Evolutionary conservation across 2,888 invertebrate genomes (phyloP).

Genomic region (Agrilus cyanescens): DNA sequence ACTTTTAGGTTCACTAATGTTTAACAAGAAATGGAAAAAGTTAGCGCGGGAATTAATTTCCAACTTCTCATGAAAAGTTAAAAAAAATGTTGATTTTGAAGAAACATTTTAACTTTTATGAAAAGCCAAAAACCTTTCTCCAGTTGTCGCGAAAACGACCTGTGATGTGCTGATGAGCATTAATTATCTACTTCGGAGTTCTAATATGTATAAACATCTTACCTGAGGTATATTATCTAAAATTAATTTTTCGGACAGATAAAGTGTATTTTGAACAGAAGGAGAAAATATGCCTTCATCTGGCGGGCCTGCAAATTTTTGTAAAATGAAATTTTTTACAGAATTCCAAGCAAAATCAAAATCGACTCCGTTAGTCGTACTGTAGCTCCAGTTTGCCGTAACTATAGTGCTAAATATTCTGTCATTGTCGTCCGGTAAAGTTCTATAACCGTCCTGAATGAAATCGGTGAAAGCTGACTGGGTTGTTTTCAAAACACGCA

Average conservation of each 20-base stretch:
- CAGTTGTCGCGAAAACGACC: too few species aligned
- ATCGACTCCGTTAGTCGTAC: constrained; percentile 48
- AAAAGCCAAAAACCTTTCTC: too few species aligned
- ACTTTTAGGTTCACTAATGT: too few species aligned
- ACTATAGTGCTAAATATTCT: constrained; percentile 69
- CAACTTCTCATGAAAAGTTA: too few species aligned
- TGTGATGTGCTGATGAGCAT: too few species aligned
- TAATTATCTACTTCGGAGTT: too few species aligned
- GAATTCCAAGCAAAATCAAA: constrained; percentile 59
- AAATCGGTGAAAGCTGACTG: constrained; percentile 73
- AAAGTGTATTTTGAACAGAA: constrained; percentile 69
- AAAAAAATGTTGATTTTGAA: too few species aligned
- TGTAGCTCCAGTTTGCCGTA: constrained; percentile 63
- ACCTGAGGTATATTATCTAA: constrained; percentile 59
- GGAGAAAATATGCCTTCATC: constrained; percentile 61
- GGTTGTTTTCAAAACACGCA: constrained; percentile 68
- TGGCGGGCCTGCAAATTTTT: constrained; percentile 66
- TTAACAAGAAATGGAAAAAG: too few species aligned
- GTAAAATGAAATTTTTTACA: constrained; percentile 57
- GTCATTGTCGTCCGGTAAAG: constrained; percentile 62
- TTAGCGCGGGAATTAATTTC: too few species aligned
- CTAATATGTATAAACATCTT: constrained; percentile 17
- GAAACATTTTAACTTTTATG: too few species aligned
- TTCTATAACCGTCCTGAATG: constrained; percentile 65
- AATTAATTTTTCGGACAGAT: constrained; percentile 56